Evolutionary conservation across 2,888 invertebrate species (phyloP), one percentile per base, ranked within the genome.

Genomic region (Vannuccia rotundouncinata): DNA sequence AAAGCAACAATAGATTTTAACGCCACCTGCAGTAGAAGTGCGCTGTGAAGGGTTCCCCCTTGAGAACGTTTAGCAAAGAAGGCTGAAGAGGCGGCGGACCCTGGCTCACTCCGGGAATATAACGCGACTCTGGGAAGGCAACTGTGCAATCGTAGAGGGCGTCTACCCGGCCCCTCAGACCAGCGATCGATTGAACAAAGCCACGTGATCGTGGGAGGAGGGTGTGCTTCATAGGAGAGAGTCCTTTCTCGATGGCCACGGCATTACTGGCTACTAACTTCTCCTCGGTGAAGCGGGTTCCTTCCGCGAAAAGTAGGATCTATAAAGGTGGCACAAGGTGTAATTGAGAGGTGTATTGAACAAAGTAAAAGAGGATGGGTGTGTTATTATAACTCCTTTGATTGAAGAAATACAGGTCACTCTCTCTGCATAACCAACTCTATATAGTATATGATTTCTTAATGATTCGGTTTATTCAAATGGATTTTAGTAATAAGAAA

Each of bases 161-260:
- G n/a, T 29, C 45, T 17, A 81, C 81, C 22, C 59, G 28, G 29
- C 86, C 93, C 85, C 92, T 91, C 87, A 96, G 91, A 83, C 92
- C 91, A 79, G 92, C 92, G 84, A 95, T 89, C 86, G 94, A 94
- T 79, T 94, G 92, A 0, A 92, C 92, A 86, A 97, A 97, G 0
- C 97, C 97, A 88, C 93, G 93, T n/a, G 95, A 94, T 82, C 96
- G 91, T n/a, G 97, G 96, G 29, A 94, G 92, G 77, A 97, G 90
- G 86, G 95, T 95, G 86, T 96, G 92, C 85, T 95, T 94, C 30
- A 96, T 90, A 83, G 91, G 90, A 0, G 94, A 92, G 84, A 95
- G 91, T 83, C 94, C 94, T 85, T 93, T 93, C 84, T 94, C 92
- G 84, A 91, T 90, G 0, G 95, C 95, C 87, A 95, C 94, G 85